Base-by-base conservation (phyloP, 2,113 vertebrate genomes). In the Cyanoderma ruficeps region DNA sequence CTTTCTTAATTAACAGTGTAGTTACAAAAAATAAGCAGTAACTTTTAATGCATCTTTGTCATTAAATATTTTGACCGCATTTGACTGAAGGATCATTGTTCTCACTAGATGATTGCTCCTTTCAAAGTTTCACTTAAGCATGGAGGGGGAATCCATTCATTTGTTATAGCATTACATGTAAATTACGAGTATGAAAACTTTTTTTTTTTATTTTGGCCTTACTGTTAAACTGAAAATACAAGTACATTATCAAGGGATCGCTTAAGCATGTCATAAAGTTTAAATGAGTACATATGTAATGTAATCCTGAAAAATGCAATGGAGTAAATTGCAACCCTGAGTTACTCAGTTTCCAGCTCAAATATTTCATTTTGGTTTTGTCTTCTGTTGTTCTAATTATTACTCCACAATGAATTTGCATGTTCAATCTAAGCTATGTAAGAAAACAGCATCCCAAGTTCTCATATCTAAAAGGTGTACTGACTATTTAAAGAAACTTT, bases 401-500 rank as follows among this genome's bases (percentile, higher is more conserved):
- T 68, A 86, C 88, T 69, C 88, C 65, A 59, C 94, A 47, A 75
- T 96, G 92, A 97, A 97, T 97, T 97, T 98, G 97, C 97, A 97
- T 97, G 98, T 97, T 97, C 95, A 92, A 96, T 91, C 80, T 94
- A 94, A 98, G 92, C 95, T 91, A 81, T 85, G 95, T 96, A 94
- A 98, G 95, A 96, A 97, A 98, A 96, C 70, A 96, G 95, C 61
- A 97, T 96, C 97, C 95, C 97, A 96, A 96, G 96, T 98, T 98
- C 96, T 95, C 69, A 33, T 98, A 97, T 96, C 97, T 98, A 90
- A 98, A 97, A 97, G 94, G 89, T 98, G 72, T 98, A 98, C 97
- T 98, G 96, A 97, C 55, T 98, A 98, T 98, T 98, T 98, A 98
- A 98, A 97, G 92, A 98, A 97, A 96, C 94, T 98, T 97, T 95